Percentiles rank a stretch among this genome's conserved stretches.
Conservation (phyloP, 1,140 invertebrate species). For the Drosophila yakuba region DNA sequence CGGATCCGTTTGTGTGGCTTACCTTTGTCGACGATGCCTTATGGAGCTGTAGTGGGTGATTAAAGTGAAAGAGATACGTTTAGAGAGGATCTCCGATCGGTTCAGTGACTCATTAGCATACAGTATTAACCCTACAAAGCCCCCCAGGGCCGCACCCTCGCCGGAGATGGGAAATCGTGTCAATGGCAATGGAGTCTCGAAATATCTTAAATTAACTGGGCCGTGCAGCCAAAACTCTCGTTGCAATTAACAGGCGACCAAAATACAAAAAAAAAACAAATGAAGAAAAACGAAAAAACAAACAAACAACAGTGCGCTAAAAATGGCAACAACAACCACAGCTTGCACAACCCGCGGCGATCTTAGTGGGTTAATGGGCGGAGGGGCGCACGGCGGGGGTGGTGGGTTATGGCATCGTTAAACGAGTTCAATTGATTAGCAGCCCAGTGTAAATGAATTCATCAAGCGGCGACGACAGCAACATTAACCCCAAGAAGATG, state of each 20-base stretch:
- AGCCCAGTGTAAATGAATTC: slow-evolving; percentile 73
- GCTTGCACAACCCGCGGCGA: slow-evolving; percentile 3
- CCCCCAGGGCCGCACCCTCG: slow-evolving; percentile 18
- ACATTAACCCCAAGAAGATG: slow-evolving; percentile 30
- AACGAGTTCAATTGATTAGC: slow-evolving; percentile 81
- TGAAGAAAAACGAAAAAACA: too few species aligned
- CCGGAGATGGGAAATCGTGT: slow-evolving; percentile 36
- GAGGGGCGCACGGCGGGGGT: not conserved
- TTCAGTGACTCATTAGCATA: slow-evolving; percentile 1
- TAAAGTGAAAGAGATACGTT: slow-evolving; percentile 31
- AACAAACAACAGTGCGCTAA: slow-evolving; percentile 2
- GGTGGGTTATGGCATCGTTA: slow-evolving; percentile 34
- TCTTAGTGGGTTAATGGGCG: slow-evolving; percentile 14
- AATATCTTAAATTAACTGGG: slow-evolving; percentile 41
- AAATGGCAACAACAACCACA: slow-evolving; percentile 39
- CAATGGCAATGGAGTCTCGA: slow-evolving; percentile 30
- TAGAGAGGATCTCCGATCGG: slow-evolving; percentile 10
- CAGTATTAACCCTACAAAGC: slow-evolving; percentile 4
- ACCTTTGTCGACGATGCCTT: slow-evolving; percentile 79
- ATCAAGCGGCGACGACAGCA: slow-evolving; percentile 51
- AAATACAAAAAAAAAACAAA: not conserved
- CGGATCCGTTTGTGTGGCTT: slow-evolving; percentile 35
- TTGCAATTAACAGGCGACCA: slow-evolving; percentile 41
- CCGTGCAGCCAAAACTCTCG: slow-evolving; percentile 39
- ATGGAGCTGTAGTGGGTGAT: slow-evolving; percentile 63